Conservation (phyloP, 1,140 invertebrate genomes). For the Drosophila bipectinata region DNA sequence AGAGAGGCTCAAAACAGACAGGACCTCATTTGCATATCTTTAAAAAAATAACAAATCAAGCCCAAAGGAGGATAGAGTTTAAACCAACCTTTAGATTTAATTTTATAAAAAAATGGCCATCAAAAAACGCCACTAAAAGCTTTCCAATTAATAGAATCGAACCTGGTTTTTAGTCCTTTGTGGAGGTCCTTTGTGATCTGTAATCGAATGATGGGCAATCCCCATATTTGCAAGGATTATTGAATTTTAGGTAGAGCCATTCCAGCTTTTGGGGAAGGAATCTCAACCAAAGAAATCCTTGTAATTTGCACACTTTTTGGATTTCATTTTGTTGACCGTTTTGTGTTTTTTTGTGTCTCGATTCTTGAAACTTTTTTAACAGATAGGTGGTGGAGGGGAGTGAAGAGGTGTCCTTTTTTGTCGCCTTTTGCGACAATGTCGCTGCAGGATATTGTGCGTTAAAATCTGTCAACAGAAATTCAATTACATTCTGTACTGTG, state of each 20-base stretch:
- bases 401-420: slow-evolving; percentile 1
- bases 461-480: slow-evolving; percentile 82
- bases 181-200: slow-evolving; percentile 11
- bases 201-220: slow-evolving; percentile 26
- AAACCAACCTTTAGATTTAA: background rate
- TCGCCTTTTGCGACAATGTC: slow-evolving; percentile 54
- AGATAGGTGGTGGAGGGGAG: too few relatives aligned
- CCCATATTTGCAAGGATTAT: slow-evolving; percentile 21
- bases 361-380: background rate
- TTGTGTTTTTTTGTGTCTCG: background rate
- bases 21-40: slow-evolving; percentile 24
- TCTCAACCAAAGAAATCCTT: background rate
- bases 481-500: slow-evolving; percentile 66
- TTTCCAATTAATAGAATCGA: slow-evolving; percentile 10
- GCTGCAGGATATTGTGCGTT: slow-evolving; percentile 78
- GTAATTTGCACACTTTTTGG: slow-evolving; percentile 2
- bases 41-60: background rate
- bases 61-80: background rate
- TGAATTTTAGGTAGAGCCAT: slow-evolving; percentile 7
- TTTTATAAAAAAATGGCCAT: background rate
- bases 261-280: background rate
- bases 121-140: background rate
- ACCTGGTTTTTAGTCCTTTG: slow-evolving; percentile 3
- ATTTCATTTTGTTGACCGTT: background rate
- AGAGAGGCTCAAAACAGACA: background rate